phyloP scores from a whole-genome alignment of 2,888 invertebrate species.

The Andricus quercusramuli region DNA sequence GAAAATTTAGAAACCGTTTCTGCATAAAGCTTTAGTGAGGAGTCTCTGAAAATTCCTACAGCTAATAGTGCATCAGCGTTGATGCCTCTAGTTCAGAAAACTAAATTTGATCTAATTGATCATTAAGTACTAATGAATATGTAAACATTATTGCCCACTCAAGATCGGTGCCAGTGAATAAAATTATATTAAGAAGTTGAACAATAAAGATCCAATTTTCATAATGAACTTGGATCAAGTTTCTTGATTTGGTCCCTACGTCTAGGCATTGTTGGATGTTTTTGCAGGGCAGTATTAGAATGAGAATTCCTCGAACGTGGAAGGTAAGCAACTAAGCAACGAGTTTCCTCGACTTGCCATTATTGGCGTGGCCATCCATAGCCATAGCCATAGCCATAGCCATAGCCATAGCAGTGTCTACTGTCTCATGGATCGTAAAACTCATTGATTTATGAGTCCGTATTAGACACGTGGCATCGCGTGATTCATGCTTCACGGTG shows the following conservation, averaged over 20 bases:
- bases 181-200: background rate
- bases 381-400: too few relatives aligned
- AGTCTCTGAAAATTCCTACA: too few relatives aligned
- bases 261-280: background rate
- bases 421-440: conserved; percentile 53
- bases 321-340: conserved; percentile 21
- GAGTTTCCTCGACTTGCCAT: conserved; percentile 23
- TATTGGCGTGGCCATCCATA: conserved; percentile 20
- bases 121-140: too few relatives aligned
- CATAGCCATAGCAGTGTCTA: background rate
- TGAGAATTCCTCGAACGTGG: conserved; percentile 24
- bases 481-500: conserved; percentile 61
- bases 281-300: conserved; percentile 16
- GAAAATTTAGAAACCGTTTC: too few relatives aligned
- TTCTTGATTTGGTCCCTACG: conserved; percentile 2
- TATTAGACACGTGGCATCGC: conserved; percentile 66
- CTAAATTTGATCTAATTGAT: too few relatives aligned
- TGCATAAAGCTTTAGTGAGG: too few relatives aligned
- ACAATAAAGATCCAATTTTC: background rate
- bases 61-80: too few relatives aligned
- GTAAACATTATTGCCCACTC: too few relatives aligned
- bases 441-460: conserved; percentile 65
- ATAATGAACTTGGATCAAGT: background rate
- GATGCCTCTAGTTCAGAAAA: too few relatives aligned
- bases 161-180: too few relatives aligned